Conservation (phyloP, 2,888 invertebrate genomes). For the Rhodophaea formosa region DNA sequence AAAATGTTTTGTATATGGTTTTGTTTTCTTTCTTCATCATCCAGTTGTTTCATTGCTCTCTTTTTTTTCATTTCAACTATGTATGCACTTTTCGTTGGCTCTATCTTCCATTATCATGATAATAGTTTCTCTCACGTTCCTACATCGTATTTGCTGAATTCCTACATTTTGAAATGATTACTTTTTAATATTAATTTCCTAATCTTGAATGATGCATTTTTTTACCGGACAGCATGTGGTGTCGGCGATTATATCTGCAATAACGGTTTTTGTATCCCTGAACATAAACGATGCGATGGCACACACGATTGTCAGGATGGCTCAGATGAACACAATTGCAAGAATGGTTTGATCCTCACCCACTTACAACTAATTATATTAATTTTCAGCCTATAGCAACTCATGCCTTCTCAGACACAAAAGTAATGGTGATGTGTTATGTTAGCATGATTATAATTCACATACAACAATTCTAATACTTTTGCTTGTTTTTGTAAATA, state of each 20-base stretch:
- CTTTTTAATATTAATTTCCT: neutral
- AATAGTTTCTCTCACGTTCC: neutral
- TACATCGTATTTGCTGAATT: neutral
- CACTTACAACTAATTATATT: slow-evolving; percentile 38
- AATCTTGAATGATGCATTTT: slow-evolving; percentile 40
- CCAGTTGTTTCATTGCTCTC: neutral
- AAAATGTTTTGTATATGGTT: neutral
- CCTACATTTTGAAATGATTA: neutral
- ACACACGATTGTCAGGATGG: slow-evolving; percentile 80
- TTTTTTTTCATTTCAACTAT: neutral
- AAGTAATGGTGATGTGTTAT: neutral
- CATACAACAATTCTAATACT: neutral
- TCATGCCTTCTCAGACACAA: neutral
- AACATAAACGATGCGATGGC: slow-evolving; percentile 77
- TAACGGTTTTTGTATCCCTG: slow-evolving; percentile 83
- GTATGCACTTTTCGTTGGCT: neutral
- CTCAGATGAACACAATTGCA: slow-evolving; percentile 81
- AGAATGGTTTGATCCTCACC: slow-evolving; percentile 69
- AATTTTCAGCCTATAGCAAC: slow-evolving; percentile 15
- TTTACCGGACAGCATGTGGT: slow-evolving; percentile 81
- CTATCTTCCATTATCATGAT: neutral
- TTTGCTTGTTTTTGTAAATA: neutral
- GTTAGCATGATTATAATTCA: neutral
- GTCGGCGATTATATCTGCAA: slow-evolving; percentile 82
- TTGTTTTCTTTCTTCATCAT: neutral